Percentiles rank a stretch among this genome's conserved stretches.
Conservation (phyloP, 2,888 invertebrate genomes). For the Thalpophila matura region DNA sequence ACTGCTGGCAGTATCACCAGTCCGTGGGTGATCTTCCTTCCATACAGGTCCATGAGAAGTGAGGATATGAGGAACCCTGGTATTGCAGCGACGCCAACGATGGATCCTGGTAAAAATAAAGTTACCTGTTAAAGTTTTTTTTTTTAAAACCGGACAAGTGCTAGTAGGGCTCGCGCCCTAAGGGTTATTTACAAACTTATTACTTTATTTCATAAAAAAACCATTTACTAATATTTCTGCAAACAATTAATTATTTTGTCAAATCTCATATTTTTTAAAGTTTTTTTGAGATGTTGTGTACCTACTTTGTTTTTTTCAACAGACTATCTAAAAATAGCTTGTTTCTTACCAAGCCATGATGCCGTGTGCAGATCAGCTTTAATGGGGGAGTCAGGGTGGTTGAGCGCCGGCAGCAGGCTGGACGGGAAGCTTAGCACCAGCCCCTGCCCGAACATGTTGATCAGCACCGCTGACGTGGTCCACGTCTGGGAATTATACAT, state of each 20-base stretch:
- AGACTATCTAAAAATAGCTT: no score
- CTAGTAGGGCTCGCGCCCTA: no score
- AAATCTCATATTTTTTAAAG: no score
- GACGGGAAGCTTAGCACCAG: conserved; percentile 88
- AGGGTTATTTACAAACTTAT: no score
- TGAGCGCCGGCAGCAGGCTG: conserved; percentile 89
- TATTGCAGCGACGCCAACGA: conserved; percentile 65
- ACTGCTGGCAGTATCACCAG: conserved; percentile 78
- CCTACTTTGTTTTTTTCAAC: no score
- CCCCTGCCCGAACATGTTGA: conserved; percentile 73
- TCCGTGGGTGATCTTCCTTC: conserved; percentile 64
- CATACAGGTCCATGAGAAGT: conserved; percentile 68
- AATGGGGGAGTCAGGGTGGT: conserved; percentile 74
- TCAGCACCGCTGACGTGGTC: conserved; percentile 64
- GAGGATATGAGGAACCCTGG: conserved; percentile 71
- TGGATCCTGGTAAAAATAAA: conserved; percentile 66
- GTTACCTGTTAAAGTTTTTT: no score
- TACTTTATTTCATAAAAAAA: no score
- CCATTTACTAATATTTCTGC: no score
- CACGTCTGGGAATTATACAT: conserved; percentile 39
- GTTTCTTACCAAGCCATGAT: conserved; percentile 87
- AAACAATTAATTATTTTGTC: no score
- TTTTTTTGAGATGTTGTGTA: no score
- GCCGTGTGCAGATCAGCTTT: conserved; percentile 79
- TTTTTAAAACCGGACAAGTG: no score